Base-by-base conservation (phyloP, 2,888 invertebrate species). In the Odontomyia ornata region DNA sequence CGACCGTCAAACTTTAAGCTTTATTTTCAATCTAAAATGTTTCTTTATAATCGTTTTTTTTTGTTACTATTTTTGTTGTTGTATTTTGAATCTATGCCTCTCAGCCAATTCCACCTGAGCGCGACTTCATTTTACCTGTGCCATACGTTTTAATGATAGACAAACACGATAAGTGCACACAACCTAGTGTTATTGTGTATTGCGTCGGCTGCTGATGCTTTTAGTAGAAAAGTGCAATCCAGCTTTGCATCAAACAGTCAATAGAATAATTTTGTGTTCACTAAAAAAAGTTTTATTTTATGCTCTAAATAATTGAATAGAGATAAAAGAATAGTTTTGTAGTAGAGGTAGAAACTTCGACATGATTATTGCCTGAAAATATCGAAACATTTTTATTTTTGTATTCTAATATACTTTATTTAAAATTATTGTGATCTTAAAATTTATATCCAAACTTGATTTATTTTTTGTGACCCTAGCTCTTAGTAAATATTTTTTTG, bases 81-180 rank as follows among this genome's bases (percentile, higher is more conserved):
- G n/a, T n/a, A n/a, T 36, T 36, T 5, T 36, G 9, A 5, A 36
- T 36, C 36, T 36, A 36, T 36, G 36, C 13, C 71, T 52, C 18
- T 60, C 57, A 60, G 30, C 56, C n/a, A 28, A 72, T 57, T 72
- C 60, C 73, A 73, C 73, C 60, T 73, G 73, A 73, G 43, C 27
- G 43, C 28, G 15, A 27, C 60, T 36, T 30, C 43, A 15, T 30
- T 57, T 57, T 73, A 60, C 73, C 73, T 73, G 73, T 73, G 13
- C 60, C 71, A 52, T 52, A 21, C 71, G 25, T 72, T 36, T 36
- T 52, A n/a, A 46, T 47, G 47, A 46, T 47, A 47, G 30, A 25
- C 46, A 72, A 52, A 27, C 9, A 52, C 28, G 30, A 13, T 28
- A 72, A 28, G 56, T 23, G n/a, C n/a, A 52, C 28, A 56, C 56